Evolutionary conservation across 2,888 invertebrate genomes (phyloP).

Genomic region (Trypoxylon attenuatum): DNA sequence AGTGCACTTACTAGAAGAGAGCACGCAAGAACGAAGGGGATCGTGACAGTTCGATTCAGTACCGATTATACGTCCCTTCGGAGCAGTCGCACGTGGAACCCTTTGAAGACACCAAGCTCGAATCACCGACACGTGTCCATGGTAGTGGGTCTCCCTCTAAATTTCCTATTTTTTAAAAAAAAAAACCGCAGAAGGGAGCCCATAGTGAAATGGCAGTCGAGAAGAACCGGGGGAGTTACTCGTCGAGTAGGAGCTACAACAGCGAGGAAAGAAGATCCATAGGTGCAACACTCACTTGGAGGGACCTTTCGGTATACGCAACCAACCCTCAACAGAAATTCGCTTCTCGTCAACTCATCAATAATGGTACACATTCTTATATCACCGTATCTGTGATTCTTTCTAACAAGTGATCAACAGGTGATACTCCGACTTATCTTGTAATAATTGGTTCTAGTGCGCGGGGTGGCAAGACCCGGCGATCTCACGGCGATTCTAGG

Average conservation of each 20-base stretch:
- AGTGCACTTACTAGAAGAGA: too few relatives aligned
- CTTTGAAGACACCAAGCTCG: too few relatives aligned
- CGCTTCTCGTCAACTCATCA: slow-evolving; percentile 83
- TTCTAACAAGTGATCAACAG: too few relatives aligned
- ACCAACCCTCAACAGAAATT: slow-evolving; percentile 65
- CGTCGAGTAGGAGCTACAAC: not conserved
- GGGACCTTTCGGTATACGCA: slow-evolving; percentile 85
- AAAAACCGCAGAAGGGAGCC: too few relatives aligned
- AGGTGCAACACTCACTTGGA: slow-evolving; percentile 86
- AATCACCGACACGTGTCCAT: too few relatives aligned
- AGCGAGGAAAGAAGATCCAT: slow-evolving; percentile 62
- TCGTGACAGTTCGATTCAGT: too few relatives aligned
- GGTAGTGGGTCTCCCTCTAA: too few relatives aligned
- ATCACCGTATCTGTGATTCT: too few relatives aligned
- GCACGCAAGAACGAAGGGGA: too few relatives aligned
- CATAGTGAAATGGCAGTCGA: not conserved
- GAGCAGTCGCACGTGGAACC: too few relatives aligned
- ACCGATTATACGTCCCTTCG: too few relatives aligned
- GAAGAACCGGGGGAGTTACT: not conserved
- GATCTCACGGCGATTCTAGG: slow-evolving; percentile 90
- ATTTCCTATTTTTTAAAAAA: too few relatives aligned
- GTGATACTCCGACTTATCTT: not conserved
- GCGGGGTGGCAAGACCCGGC: slow-evolving; percentile 88
- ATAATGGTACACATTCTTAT: slow-evolving; percentile 79
- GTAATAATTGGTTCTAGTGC: slow-evolving; percentile 76